A percentile compares a stretch with the other conserved stretches of the same genome.
These are phyloP conservation scores for Hyposoter dolosus DNA, from an alignment of 2,888 invertebrate genomes.

Conservation along the genomic window DNA sequence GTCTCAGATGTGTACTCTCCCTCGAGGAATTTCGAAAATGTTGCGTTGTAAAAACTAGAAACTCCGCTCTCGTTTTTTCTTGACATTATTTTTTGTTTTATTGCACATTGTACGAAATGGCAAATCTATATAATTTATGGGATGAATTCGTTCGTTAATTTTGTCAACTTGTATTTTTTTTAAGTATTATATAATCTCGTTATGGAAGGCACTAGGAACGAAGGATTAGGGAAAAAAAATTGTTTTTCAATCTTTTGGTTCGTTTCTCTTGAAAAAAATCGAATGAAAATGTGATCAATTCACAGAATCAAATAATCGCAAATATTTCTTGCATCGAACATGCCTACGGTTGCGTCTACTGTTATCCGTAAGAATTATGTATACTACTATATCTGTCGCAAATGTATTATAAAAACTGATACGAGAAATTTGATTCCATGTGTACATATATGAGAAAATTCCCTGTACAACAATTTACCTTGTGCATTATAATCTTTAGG, in stretches of 20 bases:
- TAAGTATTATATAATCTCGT: slow-evolving; percentile 53
- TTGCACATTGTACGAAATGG: slow-evolving; percentile 61
- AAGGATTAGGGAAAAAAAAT: neutral
- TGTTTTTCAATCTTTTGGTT: slow-evolving; percentile 24
- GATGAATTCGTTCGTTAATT: slow-evolving; percentile 63
- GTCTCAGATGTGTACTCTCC: slow-evolving; percentile 37
- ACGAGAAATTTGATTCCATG: slow-evolving; percentile 49
- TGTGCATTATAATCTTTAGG: slow-evolving; percentile 22
- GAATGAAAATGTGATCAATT: slow-evolving; percentile 50
- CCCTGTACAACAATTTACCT: slow-evolving; percentile 44
- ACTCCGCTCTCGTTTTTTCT: slow-evolving; percentile 31
- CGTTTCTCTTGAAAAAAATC: slow-evolving; percentile 11
- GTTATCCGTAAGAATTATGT: slow-evolving; percentile 54
- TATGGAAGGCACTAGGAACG: slow-evolving; percentile 24
- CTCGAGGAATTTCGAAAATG: slow-evolving; percentile 29
- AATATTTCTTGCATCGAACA: slow-evolving; percentile 37
- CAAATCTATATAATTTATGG: slow-evolving; percentile 69
- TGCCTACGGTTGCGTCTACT: slow-evolving; percentile 40
- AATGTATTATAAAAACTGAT: slow-evolving; percentile 64
- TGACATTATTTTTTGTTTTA: slow-evolving; percentile 45
- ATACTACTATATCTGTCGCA: slow-evolving; percentile 58
- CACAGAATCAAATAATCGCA: slow-evolving; percentile 46
- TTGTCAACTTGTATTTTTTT: slow-evolving; percentile 58
- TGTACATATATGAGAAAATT: slow-evolving; percentile 27
- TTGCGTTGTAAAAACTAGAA: slow-evolving; percentile 50